Evolutionary conservation across 2,113 vertebrate species (phyloP), one percentile per base, ranked within the genome.

Genomic region (Pluvialis apricaria): DNA sequence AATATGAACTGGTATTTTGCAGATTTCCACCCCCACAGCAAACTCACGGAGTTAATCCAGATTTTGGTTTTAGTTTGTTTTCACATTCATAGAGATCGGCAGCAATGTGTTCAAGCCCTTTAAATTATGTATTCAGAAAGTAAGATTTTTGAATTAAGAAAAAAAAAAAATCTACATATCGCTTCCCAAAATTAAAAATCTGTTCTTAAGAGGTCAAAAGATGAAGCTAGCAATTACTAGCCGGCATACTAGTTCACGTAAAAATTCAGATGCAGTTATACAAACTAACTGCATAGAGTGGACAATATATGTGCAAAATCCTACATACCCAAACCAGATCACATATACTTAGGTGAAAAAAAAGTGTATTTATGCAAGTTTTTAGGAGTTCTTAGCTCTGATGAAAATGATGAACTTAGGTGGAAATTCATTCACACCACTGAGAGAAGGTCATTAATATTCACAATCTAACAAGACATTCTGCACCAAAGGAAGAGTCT

Each of bases 381-480:
- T 81, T n/a, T n/a, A n/a, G n/a, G n/a, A n/a, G n/a, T n/a, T n/a
- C n/a, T n/a, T n/a, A n/a, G n/a, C n/a, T n/a, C n/a, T n/a, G n/a
- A n/a, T n/a, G n/a, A n/a, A n/a, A n/a, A n/a, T n/a, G n/a, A 91
- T 19, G 3, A 82, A 81, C 9, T 92, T 49, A 22, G 5, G 5
- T 24, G 36, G 31, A 76, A 91, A 84, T 36, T n/a, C 45, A 78
- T 70, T 86, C 91, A 64, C 57, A 86, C 76, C 55, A 61, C 78
- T 85, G 90, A 94, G 57, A 94, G 64, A 87, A 86, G 85, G 57
- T 52, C 70, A 95, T 95, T 97, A 96, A 94, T 75, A 92, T 64
- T 94, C 73, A 82, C 72, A 86, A 68, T 47, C 90, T 87, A 91
- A 94, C 58, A 97, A 79, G 47, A 69, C 64, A 93, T 90, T 83